Percentiles rank a stretch among this genome's conserved stretches.
phyloP scores from a whole-genome alignment of 2,888 invertebrate genomes.

The Agrotis clavis region DNA sequence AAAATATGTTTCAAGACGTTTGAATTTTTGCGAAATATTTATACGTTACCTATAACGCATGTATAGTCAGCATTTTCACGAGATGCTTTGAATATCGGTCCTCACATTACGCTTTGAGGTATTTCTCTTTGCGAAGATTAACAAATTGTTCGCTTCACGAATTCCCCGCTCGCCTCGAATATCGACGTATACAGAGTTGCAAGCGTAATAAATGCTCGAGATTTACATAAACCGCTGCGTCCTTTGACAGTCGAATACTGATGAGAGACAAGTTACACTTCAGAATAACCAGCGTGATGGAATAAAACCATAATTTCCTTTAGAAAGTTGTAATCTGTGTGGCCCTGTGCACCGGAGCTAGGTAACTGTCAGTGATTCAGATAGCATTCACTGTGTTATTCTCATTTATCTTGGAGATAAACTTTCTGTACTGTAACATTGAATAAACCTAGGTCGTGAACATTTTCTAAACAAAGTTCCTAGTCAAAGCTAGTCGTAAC shows the following conservation, averaged over 20 bases:
- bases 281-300: conserved; percentile 72
- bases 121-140: conserved; percentile 77
- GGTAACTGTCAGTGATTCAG: conserved; percentile 62
- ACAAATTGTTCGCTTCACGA: conserved; percentile 77
- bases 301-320: conserved; percentile 79
- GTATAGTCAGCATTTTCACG: conserved; percentile 66
- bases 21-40: conserved; percentile 77
- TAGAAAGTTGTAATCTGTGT: conserved; percentile 73
- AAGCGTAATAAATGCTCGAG: conserved; percentile 79
- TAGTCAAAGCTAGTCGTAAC: conserved; percentile 40
- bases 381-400: conserved; percentile 60
- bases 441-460: conserved; percentile 29
- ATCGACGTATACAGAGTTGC: conserved; percentile 77
- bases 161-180: conserved; percentile 69
- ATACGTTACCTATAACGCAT: conserved; percentile 63
- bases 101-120: conserved; percentile 65
- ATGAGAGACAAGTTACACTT: conserved; percentile 77
- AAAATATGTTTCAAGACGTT: conserved; percentile 80
- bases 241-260: conserved; percentile 82
- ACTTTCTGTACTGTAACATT: conserved; percentile 44
- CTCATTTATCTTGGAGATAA: conserved; percentile 63
- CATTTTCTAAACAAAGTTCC: conserved; percentile 33
- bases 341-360: conserved; percentile 63
- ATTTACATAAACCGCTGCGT: conserved; percentile 82
- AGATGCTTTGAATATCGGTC: conserved; percentile 70